Percentiles rank a stretch among this genome's conserved stretches.
These are phyloP conservation scores for Brachionus sp. DNA, from an alignment of 1,140 invertebrate genomes.

Conservation along the genomic window DNA sequence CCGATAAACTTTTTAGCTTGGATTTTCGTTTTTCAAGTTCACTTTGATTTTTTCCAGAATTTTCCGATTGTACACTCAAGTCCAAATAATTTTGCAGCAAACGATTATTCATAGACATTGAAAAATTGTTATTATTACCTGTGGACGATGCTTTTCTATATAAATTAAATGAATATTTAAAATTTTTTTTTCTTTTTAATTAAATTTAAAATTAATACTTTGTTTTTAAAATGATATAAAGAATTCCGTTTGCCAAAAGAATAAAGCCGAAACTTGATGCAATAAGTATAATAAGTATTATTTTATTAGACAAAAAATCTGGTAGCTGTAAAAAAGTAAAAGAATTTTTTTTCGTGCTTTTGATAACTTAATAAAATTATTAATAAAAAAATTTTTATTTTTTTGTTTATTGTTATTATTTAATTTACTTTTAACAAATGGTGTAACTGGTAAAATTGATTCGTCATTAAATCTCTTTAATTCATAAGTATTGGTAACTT, in stretches of 20 bases:
- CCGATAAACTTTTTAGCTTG: neutral
- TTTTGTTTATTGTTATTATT: neutral
- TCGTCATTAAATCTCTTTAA: neutral
- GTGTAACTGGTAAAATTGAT: neutral
- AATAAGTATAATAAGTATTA: constrained; percentile 3
- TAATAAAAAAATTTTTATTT: neutral
- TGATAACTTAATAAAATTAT: neutral
- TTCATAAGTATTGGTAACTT: neutral
- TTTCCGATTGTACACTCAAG: constrained; percentile 24
- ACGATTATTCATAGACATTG: constrained; percentile 33
- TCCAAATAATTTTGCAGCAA: constrained; percentile 44
- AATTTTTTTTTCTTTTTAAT: neutral
- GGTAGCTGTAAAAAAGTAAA: neutral
- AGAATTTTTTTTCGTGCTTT: neutral
- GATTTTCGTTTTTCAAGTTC: neutral
- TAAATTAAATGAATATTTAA: neutral
- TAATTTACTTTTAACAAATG: neutral
- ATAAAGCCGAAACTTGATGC: constrained; percentile 29
- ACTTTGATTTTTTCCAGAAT: neutral
- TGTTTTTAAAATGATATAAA: constrained; percentile 30
- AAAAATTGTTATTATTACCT: constrained; percentile 9
- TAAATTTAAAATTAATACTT: neutral
- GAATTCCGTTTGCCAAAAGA: constrained; percentile 20
- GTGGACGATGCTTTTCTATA: neutral
- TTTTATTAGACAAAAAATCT: neutral